Percentiles rank a stretch among this genome's conserved stretches.
Evolutionary conservation across 2,113 vertebrate species (phyloP).

Genomic region (Craseonycteris thonglongyai): DNA sequence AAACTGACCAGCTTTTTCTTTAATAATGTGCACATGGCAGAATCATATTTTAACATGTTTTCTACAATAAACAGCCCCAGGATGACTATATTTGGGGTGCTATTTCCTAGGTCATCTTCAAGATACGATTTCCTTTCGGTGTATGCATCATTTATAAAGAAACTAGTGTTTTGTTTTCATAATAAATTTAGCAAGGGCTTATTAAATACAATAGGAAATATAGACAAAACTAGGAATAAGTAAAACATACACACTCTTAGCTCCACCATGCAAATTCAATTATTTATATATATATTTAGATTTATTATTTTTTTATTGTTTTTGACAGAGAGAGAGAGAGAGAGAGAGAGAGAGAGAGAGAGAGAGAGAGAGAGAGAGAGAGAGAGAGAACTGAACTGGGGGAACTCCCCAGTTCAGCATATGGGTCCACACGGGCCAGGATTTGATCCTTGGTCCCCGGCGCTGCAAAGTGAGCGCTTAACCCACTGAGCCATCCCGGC

Average conservation of each 20-base stretch:
- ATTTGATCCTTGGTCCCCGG: no score
- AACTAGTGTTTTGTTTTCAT: background rate
- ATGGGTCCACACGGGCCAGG: no score
- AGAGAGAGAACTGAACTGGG: no score
- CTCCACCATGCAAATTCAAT: background rate
- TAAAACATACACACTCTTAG: background rate
- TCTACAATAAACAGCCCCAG: background rate
- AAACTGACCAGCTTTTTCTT: conserved; percentile 17
- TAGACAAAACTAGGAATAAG: background rate
- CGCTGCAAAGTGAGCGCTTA: no score
- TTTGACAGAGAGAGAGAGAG: no score
- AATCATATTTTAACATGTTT: background rate
- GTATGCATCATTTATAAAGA: background rate
- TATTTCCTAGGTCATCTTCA: background rate
- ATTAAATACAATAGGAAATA: background rate
- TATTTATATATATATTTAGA: no score
- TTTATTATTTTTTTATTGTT: no score
- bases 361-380: no score
- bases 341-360: no score
- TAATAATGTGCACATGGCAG: background rate
- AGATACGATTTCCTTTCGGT: background rate
- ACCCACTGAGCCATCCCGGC: no score
- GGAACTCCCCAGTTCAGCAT: no score
- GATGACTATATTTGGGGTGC: background rate
- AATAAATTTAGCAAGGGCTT: background rate